These are phyloP conservation scores for Cyanocitta stelleri DNA, from an alignment of 2,113 vertebrate species.

Conservation along the genomic window DNA sequence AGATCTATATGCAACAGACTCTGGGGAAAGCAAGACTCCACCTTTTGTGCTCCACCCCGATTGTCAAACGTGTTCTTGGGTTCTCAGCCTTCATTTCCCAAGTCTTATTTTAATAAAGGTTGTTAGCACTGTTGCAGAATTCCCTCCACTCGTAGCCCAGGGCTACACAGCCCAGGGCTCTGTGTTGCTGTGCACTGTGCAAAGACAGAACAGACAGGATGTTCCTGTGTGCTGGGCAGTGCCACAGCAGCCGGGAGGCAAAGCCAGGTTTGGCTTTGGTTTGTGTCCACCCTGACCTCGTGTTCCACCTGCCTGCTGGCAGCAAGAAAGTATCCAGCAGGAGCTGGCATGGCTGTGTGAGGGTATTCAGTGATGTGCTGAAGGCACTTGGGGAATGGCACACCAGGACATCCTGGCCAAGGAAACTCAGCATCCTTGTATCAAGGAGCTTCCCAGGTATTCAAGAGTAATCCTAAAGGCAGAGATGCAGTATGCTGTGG, in stretches of 20 bases:
- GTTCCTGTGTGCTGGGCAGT: not conserved
- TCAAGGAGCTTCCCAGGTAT: not conserved
- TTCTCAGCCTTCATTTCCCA: not conserved
- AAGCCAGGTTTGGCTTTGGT: not conserved
- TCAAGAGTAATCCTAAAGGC: not conserved
- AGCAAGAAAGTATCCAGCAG: not conserved
- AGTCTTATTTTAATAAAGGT: not conserved
- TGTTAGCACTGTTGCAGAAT: not conserved
- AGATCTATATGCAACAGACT: not conserved
- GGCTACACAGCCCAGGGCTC: not conserved
- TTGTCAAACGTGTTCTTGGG: accelerated
- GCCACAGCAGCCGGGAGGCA: not conserved
- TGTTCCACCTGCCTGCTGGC: not conserved
- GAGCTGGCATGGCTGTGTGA: not conserved
- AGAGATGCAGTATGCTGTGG: accelerated
- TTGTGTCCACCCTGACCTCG: not conserved
- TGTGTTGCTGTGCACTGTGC: not conserved
- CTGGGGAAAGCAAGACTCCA: not conserved
- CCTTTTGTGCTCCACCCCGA: not conserved
- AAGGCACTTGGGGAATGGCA: not conserved
- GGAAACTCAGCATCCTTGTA: accelerated
- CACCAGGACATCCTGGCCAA: accelerated
- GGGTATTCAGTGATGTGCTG: accelerated
- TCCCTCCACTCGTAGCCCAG: not conserved
- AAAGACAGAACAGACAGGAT: not conserved